These are phyloP conservation scores for Melozone crissalis DNA, from an alignment of 2,113 vertebrate species.

Conservation along the genomic window DNA sequence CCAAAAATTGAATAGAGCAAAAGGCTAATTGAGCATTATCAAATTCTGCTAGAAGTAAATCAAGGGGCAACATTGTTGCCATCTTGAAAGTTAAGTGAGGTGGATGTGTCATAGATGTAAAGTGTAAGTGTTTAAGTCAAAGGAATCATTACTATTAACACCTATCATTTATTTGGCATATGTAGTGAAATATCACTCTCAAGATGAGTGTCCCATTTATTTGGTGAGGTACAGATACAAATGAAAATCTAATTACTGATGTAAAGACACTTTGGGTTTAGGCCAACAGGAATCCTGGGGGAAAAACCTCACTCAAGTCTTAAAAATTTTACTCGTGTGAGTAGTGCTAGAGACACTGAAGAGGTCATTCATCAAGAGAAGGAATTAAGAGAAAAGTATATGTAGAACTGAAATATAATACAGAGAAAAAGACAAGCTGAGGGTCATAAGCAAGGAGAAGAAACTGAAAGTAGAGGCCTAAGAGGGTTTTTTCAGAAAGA, in stretches of 20 bases:
- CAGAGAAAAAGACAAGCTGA: neutral
- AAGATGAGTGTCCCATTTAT: constrained; percentile 18
- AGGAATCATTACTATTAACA: constrained; percentile 40
- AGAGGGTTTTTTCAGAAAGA: neutral
- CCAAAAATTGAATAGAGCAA: constrained; percentile 28
- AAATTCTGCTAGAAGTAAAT: constrained; percentile 55
- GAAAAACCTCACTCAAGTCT: neutral
- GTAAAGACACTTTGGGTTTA: constrained; percentile 17
- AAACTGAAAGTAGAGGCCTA: neutral
- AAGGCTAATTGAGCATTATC: constrained; percentile 32
- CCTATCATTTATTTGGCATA: constrained; percentile 33
- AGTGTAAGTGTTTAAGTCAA: constrained; percentile 44
- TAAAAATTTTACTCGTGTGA: neutral
- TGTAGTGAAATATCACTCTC: neutral
- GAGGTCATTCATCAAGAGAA: neutral
- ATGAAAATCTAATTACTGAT: constrained; percentile 12
- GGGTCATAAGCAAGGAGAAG: neutral
- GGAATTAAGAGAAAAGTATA: neutral
- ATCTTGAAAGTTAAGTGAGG: constrained; percentile 41
- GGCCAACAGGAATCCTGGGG: neutral
- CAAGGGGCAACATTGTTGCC: constrained; percentile 33
- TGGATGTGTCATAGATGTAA: neutral
- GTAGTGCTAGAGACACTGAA: neutral
- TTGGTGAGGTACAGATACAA: constrained; percentile 1
- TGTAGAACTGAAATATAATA: neutral